phyloP scores from a whole-genome alignment of 2,113 vertebrate species.

The Actenoides lindsayi region DNA sequence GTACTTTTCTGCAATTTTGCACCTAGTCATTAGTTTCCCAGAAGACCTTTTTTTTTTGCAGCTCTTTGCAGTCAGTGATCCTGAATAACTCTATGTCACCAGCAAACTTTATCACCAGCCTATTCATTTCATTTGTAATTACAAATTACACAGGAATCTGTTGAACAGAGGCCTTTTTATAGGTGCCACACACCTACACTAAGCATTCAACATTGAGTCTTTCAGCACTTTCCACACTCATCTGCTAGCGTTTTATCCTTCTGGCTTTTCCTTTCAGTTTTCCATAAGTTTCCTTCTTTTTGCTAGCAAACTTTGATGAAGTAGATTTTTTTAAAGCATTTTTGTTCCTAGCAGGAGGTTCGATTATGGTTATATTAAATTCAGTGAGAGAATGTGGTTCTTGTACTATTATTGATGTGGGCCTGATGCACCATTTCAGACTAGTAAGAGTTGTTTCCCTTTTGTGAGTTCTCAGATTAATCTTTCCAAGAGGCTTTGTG shows the following conservation, averaged over 20 bases:
- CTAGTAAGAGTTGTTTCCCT: neutral
- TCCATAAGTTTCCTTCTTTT: neutral
- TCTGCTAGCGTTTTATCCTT: neutral
- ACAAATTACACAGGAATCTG: neutral
- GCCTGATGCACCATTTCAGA: neutral
- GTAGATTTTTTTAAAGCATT: neutral
- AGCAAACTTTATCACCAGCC: neutral
- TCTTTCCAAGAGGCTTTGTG: neutral
- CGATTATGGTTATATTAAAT: neutral
- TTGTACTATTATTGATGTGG: conserved; percentile 22
- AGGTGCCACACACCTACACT: neutral
- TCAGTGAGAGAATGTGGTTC: neutral
- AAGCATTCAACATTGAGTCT: neutral
- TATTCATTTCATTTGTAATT: neutral
- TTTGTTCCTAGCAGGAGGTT: neutral
- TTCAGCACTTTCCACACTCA: neutral
- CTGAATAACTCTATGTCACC: neutral
- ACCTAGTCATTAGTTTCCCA: neutral
- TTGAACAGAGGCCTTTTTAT: neutral
- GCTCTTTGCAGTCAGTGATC: neutral
- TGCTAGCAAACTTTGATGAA: neutral
- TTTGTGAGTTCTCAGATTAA: conserved; percentile 3
- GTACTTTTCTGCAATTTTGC: neutral
- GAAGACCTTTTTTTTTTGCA: neutral
- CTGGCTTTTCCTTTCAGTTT: neutral